Evolutionary conservation across 2,113 vertebrate genomes (phyloP).

Genomic region (Macroglossus sobrinus): DNA sequence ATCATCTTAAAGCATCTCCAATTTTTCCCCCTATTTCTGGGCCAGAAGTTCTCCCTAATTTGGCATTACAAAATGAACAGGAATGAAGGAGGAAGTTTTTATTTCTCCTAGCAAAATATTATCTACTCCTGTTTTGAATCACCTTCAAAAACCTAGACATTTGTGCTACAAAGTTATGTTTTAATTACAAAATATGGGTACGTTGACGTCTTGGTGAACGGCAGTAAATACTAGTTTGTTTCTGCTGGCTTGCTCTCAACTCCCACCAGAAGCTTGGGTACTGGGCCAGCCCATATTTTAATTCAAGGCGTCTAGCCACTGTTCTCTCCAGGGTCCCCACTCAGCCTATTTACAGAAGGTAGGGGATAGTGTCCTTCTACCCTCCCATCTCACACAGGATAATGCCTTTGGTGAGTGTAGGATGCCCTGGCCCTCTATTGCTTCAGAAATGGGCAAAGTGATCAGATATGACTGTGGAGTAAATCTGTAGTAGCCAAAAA

Average conservation of each 20-base stretch:
- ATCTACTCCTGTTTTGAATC: slow-evolving; percentile 51
- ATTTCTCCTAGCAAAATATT: slow-evolving; percentile 31
- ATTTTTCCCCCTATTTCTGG: not conserved
- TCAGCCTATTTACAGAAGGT: not conserved
- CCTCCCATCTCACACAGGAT: not conserved
- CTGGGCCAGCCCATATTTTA: not conserved
- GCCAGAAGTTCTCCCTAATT: slow-evolving; percentile 12
- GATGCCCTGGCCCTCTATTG: not conserved
- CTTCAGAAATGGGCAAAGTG: not conserved
- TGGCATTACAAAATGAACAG: not conserved
- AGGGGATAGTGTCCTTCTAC: not conserved
- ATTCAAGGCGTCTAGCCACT: not conserved
- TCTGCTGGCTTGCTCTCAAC: not conserved
- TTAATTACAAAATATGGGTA: slow-evolving; percentile 13
- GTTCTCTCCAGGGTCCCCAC: not conserved
- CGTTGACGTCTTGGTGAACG: slow-evolving; percentile 4
- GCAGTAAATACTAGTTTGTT: slow-evolving; percentile 50
- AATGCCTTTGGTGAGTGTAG: not conserved
- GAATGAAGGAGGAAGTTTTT: not conserved
- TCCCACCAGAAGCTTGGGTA: not conserved
- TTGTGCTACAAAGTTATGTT: slow-evolving; percentile 16
- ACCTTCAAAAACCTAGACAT: slow-evolving; percentile 45
- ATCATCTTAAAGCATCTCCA: slow-evolving; percentile 22
- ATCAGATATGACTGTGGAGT: not conserved
- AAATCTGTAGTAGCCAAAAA: not conserved